A percentile compares a stretch with the other conserved stretches of the same genome.
Evolutionary conservation across 53 echinoderm and acorn worm species (phyloP).

Genomic region (Stichopus horrens): DNA sequence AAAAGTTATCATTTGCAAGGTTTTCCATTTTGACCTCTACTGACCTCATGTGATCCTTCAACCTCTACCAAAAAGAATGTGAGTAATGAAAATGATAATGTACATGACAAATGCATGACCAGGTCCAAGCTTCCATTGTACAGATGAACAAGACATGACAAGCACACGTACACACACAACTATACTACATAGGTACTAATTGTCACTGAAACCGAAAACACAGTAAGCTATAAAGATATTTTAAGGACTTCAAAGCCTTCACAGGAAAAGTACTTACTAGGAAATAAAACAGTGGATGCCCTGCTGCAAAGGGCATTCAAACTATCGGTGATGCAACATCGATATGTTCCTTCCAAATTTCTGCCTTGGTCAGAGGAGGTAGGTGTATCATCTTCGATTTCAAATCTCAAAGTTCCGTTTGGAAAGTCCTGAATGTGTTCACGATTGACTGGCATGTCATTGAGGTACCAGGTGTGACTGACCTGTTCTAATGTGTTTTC

Average conservation of each 20-base stretch:
- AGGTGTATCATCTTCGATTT: neutral
- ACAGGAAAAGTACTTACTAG: conserved; percentile 11
- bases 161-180: too few species aligned
- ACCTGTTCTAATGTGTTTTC: neutral
- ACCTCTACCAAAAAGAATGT: too few species aligned
- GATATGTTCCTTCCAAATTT: neutral
- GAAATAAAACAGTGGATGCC: conserved; percentile 11
- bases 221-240: too few species aligned
- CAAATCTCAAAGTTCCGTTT: conserved; percentile 33
- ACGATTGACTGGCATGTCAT: conserved; percentile 11
- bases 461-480: conserved; percentile 8
- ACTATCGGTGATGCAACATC: conserved; percentile 15
- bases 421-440: conserved; percentile 6
- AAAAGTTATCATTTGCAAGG: too few species aligned
- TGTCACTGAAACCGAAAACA: too few species aligned
- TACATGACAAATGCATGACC: too few species aligned
- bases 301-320: neutral
- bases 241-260: neutral
- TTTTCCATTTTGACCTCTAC: too few species aligned
- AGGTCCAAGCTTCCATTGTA: too few species aligned
- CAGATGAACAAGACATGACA: too few species aligned
- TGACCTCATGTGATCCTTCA: too few species aligned
- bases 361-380: neutral
- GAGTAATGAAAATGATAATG: too few species aligned
- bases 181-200: too few species aligned